Percentiles rank a stretch among this genome's conserved stretches.
These are phyloP conservation scores for Tragelaphus oryx DNA, from an alignment of 2,797 vertebrate genomes.

Conservation along the genomic window DNA sequence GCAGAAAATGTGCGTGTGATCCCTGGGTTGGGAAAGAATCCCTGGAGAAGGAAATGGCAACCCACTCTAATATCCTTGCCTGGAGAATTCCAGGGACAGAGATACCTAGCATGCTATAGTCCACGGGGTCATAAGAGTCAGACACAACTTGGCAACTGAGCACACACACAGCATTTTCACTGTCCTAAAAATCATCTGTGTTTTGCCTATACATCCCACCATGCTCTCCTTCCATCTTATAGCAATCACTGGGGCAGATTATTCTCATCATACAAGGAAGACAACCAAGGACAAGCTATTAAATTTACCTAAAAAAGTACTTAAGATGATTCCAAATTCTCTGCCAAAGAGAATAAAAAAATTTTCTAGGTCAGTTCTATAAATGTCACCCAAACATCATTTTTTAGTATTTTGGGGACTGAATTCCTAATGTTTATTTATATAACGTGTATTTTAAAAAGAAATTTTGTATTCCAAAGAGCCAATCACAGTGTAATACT, in stretches of 20 bases:
- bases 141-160: background rate
- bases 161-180: background rate
- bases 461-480: slow-evolving; percentile 57
- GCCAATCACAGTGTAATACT: slow-evolving; percentile 46
- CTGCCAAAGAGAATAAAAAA: slow-evolving; percentile 90
- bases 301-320: slow-evolving; percentile 86
- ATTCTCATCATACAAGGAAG: slow-evolving; percentile 83
- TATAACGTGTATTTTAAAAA: slow-evolving; percentile 62
- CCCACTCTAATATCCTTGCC: background rate
- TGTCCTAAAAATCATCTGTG: background rate
- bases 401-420: slow-evolving; percentile 93
- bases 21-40: background rate
- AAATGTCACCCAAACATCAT: slow-evolving; percentile 94
- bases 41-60: background rate
- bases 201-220: background rate
- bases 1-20: background rate
- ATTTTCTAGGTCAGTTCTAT: slow-evolving; percentile 93
- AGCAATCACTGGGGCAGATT: slow-evolving; percentile 66
- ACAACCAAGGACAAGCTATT: slow-evolving; percentile 90
- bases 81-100: background rate
- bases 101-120: background rate
- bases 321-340: slow-evolving; percentile 89
- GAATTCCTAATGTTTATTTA: slow-evolving; percentile 83
- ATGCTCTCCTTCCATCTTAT: background rate
- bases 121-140: background rate